phyloP scores from a whole-genome alignment of 1,140 invertebrate genomes.

The Acyrthosiphon pisum region DNA sequence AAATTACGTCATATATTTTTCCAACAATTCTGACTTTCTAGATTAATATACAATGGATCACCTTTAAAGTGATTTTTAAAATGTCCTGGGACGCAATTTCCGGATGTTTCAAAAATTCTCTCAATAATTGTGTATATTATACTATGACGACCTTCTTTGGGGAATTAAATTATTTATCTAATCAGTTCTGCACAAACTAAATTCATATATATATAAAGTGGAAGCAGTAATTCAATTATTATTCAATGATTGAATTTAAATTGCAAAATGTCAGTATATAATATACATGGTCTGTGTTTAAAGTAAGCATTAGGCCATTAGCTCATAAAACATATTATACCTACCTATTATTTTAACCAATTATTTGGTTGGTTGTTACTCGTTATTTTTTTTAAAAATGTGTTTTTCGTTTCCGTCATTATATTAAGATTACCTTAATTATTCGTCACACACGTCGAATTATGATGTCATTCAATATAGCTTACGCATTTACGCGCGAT shows the following conservation, averaged over 20 bases:
- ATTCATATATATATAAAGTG: neutral
- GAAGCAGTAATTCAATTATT: neutral
- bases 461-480: slow-evolving; percentile 1
- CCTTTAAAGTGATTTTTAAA: too few species aligned
- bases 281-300: too few species aligned
- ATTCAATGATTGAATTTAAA: neutral
- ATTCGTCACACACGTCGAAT: neutral
- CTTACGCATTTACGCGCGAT: neutral
- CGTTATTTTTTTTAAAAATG: neutral
- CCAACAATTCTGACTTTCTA: too few species aligned
- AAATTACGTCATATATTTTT: too few species aligned
- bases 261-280: too few species aligned
- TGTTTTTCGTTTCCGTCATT: neutral
- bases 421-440: neutral
- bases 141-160: too few species aligned
- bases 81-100: too few species aligned
- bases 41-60: too few species aligned
- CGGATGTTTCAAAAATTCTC: too few species aligned
- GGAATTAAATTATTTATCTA: too few species aligned
- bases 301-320: neutral
- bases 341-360: neutral
- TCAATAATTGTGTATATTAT: too few species aligned
- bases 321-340: neutral
- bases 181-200: neutral
- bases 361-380: neutral